Conservation (phyloP, 2,113 vertebrate species). For the Catharus bicknelli region DNA sequence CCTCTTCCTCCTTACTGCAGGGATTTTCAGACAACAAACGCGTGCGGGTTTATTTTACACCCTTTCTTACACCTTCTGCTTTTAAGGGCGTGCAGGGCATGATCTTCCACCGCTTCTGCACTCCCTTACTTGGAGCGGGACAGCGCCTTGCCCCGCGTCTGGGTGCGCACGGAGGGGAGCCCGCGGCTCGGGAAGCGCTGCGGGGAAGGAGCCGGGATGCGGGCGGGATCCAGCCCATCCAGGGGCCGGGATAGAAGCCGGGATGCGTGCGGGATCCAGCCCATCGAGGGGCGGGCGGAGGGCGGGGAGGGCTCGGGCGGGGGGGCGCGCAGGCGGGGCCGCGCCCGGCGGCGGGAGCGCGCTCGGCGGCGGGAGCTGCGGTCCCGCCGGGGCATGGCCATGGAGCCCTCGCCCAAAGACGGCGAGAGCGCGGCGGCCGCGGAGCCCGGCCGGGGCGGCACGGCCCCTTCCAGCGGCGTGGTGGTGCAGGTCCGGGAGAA, state of each 20-base stretch:
- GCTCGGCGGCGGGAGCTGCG: too few relatives aligned
- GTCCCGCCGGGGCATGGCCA: too few relatives aligned
- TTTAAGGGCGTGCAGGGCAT: background rate
- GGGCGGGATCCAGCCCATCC: too few relatives aligned
- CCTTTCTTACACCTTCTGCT: background rate
- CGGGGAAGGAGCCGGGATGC: too few relatives aligned
- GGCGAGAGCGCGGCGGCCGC: constrained; percentile 59
- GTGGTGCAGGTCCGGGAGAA: constrained; percentile 96
- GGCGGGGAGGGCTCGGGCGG: too few relatives aligned
- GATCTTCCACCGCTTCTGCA: background rate
- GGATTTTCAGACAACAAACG: background rate
- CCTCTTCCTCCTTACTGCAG: background rate
- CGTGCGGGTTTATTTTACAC: background rate
- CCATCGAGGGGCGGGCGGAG: too few relatives aligned
- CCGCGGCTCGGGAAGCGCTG: background rate
- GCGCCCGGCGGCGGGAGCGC: too few relatives aligned
- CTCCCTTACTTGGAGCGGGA: fast-evolving
- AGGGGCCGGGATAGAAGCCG: fast-evolving
- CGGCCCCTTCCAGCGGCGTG: constrained; percentile 85
- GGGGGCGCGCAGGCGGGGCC: too few relatives aligned
- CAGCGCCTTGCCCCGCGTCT: background rate
- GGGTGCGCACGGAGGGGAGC: too few relatives aligned
- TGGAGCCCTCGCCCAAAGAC: too few relatives aligned
- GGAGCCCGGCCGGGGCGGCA: constrained; percentile 52
- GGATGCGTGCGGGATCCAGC: background rate